These are phyloP conservation scores for Drosophila testacea DNA, from an alignment of 2,888 invertebrate genomes.

Conservation along the genomic window DNA sequence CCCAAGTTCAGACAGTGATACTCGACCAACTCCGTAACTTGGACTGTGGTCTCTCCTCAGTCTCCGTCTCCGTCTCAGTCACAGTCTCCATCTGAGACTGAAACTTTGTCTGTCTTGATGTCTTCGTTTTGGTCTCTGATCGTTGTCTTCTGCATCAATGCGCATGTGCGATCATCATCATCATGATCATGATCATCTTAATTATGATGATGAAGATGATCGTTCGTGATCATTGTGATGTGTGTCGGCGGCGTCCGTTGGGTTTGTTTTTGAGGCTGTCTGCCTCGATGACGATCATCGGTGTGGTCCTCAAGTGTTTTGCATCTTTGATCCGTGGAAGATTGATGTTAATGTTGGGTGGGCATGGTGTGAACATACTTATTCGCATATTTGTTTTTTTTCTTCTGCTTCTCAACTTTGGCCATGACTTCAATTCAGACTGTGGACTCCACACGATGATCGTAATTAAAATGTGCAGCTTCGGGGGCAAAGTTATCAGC, in stretches of 20 bases:
- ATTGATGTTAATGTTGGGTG: slow-evolving; percentile 83
- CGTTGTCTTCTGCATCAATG: slow-evolving; percentile 71
- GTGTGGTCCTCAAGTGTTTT: slow-evolving; percentile 80
- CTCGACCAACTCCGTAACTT: slow-evolving; percentile 24
- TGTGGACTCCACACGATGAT: slow-evolving; percentile 57
- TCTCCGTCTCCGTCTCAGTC: slow-evolving; percentile 8
- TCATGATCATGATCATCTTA: slow-evolving; percentile 30
- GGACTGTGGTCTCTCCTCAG: slow-evolving; percentile 25
- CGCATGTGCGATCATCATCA: slow-evolving; percentile 59
- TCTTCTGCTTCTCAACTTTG: background rate
- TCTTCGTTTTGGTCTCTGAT: slow-evolving; percentile 10
- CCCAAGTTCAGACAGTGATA: slow-evolving; percentile 51
- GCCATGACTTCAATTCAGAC: background rate
- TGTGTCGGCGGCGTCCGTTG: slow-evolving; percentile 57
- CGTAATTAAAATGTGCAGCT: slow-evolving; percentile 58
- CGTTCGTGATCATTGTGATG: slow-evolving; percentile 31
- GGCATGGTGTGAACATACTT: slow-evolving; percentile 82
- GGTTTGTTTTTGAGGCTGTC: slow-evolving; percentile 26
- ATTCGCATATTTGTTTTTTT: slow-evolving; percentile 78
- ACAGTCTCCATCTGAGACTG: no score
- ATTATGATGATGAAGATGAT: slow-evolving; percentile 37
- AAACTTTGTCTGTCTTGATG: slow-evolving; percentile 13
- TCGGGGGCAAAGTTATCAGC: slow-evolving; percentile 32
- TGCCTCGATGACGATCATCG: slow-evolving; percentile 44
- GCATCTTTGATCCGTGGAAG: slow-evolving; percentile 84